A percentile compares a stretch with the other conserved stretches of the same genome.
Evolutionary conservation across 2,888 invertebrate genomes (phyloP).

Genomic region (Drosophila lacicola): DNA sequence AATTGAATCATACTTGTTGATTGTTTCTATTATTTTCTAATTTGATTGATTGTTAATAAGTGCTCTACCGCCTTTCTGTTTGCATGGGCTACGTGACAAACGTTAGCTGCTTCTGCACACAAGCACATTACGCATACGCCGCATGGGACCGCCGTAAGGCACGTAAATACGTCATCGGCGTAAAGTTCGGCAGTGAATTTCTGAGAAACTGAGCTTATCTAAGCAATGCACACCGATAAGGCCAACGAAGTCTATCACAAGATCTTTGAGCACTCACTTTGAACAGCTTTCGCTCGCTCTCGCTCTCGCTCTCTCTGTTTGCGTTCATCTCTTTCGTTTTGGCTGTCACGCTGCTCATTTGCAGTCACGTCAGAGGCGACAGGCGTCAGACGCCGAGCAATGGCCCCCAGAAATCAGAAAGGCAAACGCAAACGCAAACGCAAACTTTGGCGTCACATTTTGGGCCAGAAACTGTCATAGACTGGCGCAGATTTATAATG

Average conservation of each 20-base stretch:
- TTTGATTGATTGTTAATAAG: not conserved
- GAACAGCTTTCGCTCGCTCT: conserved; percentile 7
- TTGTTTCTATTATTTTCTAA: not conserved
- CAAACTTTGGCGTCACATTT: conserved; percentile 64
- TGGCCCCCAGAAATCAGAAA: conserved; percentile 66
- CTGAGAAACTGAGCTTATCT: conserved; percentile 50
- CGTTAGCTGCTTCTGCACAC: not conserved
- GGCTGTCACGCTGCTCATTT: conserved; percentile 64
- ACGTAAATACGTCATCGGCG: conserved; percentile 59
- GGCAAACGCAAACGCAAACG: conserved; percentile 33
- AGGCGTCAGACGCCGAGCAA: conserved; percentile 69
- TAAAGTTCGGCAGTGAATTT: conserved; percentile 60
- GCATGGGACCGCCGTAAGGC: conserved; percentile 2
- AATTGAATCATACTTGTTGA: not conserved
- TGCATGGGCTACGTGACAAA: not conserved
- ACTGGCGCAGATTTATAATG: conserved; percentile 77
- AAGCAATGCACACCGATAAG: conserved; percentile 41
- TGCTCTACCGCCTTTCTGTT: not conserved
- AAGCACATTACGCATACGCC: conserved; percentile 49
- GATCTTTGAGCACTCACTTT: conserved; percentile 38
- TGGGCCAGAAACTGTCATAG: conserved; percentile 72
- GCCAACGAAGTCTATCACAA: conserved; percentile 35
- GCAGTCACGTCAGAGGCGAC: conserved; percentile 68
- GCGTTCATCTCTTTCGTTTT: conserved; percentile 7
- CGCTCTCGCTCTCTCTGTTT: not conserved